Conservation (phyloP, 1,140 invertebrate species). For the Hycleus cichorii region DNA sequence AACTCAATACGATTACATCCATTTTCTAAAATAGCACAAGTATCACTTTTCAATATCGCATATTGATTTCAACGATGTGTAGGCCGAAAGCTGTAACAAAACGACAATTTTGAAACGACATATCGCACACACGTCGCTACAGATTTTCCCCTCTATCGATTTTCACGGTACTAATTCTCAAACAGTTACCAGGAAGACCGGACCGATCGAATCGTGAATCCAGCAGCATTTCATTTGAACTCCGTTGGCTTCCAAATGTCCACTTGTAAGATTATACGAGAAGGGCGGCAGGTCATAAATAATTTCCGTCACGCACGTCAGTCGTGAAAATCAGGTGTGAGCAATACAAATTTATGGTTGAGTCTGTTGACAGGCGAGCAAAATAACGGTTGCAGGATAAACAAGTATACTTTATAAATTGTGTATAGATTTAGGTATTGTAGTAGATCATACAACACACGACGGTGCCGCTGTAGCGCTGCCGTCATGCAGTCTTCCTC, state of each 20-base stretch:
- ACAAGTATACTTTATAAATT: slow-evolving; percentile 9
- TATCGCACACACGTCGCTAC: no score
- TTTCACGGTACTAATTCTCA: no score
- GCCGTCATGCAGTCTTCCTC: slow-evolving; percentile 13
- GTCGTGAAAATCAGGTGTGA: slow-evolving; percentile 9
- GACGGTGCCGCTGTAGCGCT: neutral
- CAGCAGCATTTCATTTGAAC: no score
- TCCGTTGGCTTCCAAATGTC: no score
- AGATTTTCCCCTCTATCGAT: no score
- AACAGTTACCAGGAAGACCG: no score
- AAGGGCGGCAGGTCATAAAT: slow-evolving; percentile 4
- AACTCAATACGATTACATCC: slow-evolving; percentile 25
- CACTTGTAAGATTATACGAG: no score
- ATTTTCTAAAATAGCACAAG: slow-evolving; percentile 26
- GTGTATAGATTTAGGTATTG: neutral
- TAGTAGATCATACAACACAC: no score
- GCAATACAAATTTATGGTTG: slow-evolving; percentile 14
- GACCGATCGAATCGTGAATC: no score
- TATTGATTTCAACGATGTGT: slow-evolving; percentile 21
- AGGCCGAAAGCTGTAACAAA: slow-evolving; percentile 12
- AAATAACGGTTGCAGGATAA: slow-evolving; percentile 12
- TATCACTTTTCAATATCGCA: slow-evolving; percentile 22
- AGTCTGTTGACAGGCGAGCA: slow-evolving; percentile 8
- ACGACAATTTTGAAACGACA: slow-evolving; percentile 6
- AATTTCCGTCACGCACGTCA: slow-evolving; percentile 14